Conservation (phyloP, 2,113 vertebrate species). For the Sinocyclocheilus rhinocerous region DNA sequence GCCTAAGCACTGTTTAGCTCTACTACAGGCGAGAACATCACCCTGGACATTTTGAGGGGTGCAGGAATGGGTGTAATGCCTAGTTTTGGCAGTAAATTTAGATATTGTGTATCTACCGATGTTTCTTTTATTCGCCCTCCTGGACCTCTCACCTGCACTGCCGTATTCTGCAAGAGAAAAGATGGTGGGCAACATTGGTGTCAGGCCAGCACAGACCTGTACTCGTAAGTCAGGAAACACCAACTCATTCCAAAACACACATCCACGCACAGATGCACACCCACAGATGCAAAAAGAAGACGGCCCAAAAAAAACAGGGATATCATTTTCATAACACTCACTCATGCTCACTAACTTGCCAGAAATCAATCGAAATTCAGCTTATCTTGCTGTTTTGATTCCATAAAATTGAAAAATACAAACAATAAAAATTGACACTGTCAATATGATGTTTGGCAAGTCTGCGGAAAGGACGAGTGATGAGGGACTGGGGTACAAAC, state of each 20-base stretch:
- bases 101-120: conserved; percentile 79
- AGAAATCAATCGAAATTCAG: conserved; percentile 56
- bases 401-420: neutral
- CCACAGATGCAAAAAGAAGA: conserved; percentile 39
- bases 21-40: conserved; percentile 43
- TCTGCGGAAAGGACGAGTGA: conserved; percentile 79
- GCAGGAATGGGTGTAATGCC: conserved; percentile 70
- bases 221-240: conserved; percentile 66
- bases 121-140: conserved; percentile 84
- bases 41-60: conserved; percentile 65
- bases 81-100: conserved; percentile 61
- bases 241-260: conserved; percentile 46
- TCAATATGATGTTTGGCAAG: conserved; percentile 72
- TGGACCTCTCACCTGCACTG: conserved; percentile 84
- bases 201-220: conserved; percentile 80
- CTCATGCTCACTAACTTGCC: conserved; percentile 80
- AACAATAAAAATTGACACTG: neutral
- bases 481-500: conserved; percentile 51
- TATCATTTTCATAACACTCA: conserved; percentile 69
- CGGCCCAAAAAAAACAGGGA: conserved; percentile 40
- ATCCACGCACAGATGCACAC: conserved; percentile 34
- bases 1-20: conserved; percentile 28
- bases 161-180: conserved; percentile 85
- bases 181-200: conserved; percentile 78
- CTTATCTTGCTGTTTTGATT: conserved; percentile 15